phyloP scores from a whole-genome alignment of 1,140 invertebrate species.

The Physella acuta region DNA sequence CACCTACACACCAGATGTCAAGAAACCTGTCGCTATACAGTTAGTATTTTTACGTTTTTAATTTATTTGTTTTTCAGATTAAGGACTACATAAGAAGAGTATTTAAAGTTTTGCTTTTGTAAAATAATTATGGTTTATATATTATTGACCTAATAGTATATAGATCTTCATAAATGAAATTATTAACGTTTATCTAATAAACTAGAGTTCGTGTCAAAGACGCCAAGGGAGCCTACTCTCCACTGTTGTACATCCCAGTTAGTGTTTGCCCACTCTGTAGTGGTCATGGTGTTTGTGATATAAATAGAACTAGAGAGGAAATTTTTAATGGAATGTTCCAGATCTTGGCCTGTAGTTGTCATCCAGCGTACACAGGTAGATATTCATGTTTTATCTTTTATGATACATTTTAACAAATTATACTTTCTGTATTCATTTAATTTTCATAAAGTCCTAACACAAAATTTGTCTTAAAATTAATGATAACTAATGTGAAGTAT shows the following conservation, averaged over 20 bases:
- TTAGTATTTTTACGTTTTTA: neutral
- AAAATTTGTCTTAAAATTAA: no score
- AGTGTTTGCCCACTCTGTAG: constrained; percentile 29
- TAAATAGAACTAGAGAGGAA: neutral
- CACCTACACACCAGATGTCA: neutral
- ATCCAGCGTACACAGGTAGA: constrained; percentile 15
- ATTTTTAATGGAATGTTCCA: neutral
- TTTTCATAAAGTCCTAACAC: no score
- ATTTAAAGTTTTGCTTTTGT: neutral
- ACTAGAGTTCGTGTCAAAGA: constrained; percentile 25
- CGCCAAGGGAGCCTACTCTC: constrained; percentile 8
- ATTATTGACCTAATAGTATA: no score
- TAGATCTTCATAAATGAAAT: neutral
- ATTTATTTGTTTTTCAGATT: neutral
- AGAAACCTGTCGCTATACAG: neutral
- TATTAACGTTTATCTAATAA: no score
- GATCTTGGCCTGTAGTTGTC: constrained; percentile 22
- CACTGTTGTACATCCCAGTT: constrained; percentile 9
- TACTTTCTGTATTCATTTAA: no score
- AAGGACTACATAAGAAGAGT: neutral
- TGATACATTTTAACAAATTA: no score
- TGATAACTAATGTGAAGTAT: no score
- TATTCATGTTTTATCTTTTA: neutral
- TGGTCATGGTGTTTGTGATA: constrained; percentile 26
- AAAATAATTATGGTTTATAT: neutral